Percentiles rank a stretch among this genome's conserved stretches.
These are phyloP conservation scores for Macrosteles quadrilineatus DNA, from an alignment of 1,140 invertebrate genomes.

Conservation along the genomic window DNA sequence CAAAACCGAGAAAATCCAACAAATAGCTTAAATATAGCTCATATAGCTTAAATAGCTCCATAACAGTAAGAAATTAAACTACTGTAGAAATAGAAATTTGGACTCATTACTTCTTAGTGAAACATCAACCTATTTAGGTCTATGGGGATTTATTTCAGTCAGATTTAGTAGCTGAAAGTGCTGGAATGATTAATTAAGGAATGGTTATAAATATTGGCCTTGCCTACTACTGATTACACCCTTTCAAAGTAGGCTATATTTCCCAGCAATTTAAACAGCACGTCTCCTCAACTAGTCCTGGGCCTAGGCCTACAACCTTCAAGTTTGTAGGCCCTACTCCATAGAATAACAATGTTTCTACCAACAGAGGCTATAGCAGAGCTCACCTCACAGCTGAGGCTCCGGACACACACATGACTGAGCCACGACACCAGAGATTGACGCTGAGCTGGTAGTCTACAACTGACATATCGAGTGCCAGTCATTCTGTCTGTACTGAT, in stretches of 20 bases:
- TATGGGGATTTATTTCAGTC: no score
- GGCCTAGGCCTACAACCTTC: neutral
- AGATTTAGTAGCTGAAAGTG: no score
- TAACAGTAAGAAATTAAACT: no score
- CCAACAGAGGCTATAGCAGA: neutral
- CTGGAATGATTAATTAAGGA: no score
- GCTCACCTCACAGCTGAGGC: slow-evolving; percentile 55
- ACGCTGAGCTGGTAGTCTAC: slow-evolving; percentile 9
- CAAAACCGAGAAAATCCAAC: no score
- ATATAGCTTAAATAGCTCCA: no score
- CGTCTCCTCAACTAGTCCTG: no score
- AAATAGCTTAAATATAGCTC: no score
- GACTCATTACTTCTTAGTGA: no score
- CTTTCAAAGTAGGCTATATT: neutral
- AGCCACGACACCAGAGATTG: slow-evolving; percentile 12
- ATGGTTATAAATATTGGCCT: neutral
- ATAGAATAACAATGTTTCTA: neutral
- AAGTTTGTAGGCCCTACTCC: neutral
- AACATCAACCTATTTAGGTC: no score
- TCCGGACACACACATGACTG: slow-evolving; percentile 45
- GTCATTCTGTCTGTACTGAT: slow-evolving; percentile 16
- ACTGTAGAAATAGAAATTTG: no score
- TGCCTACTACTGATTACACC: neutral
- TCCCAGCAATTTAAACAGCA: neutral
- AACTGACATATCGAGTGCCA: slow-evolving; percentile 20